phyloP scores from a whole-genome alignment of 1,140 invertebrate species.

The Neotoxoptera formosana region DNA sequence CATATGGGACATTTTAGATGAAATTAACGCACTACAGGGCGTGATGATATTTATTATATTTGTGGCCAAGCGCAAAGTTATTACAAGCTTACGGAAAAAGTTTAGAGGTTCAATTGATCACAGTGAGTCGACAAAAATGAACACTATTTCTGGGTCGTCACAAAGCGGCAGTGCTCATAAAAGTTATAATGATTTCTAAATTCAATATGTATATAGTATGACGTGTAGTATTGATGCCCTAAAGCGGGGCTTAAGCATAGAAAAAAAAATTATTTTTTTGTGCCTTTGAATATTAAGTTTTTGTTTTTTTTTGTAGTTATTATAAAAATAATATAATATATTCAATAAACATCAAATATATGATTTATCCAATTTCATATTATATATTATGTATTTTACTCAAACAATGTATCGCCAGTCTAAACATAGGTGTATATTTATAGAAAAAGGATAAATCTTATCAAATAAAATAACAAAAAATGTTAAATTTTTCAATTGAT shows the following conservation, averaged over 20 bases:
- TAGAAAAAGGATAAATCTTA: not conserved
- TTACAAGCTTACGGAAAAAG: conserved; percentile 35
- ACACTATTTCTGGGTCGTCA: conserved; percentile 17
- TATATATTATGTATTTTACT: not conserved
- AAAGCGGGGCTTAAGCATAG: no score
- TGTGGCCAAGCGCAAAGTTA: conserved; percentile 69
- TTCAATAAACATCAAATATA: not conserved
- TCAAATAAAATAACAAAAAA: not conserved
- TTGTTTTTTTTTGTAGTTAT: not conserved
- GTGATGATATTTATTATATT: conserved; percentile 75
- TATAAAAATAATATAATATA: not conserved
- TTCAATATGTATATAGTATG: not conserved
- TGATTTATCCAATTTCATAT: not conserved
- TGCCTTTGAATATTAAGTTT: not conserved
- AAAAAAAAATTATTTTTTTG: not conserved
- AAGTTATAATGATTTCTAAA: not conserved
- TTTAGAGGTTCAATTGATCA: not conserved
- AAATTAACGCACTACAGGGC: conserved; percentile 71
- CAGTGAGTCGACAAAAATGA: conserved; percentile 47
- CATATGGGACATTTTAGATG: conserved; percentile 65
- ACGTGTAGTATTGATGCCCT: not conserved
- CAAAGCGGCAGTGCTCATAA: not conserved
- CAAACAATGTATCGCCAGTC: not conserved
- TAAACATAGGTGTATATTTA: not conserved
- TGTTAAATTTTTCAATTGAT: not conserved